These are phyloP conservation scores for Parapsyche elsis DNA, from an alignment of 1,140 invertebrate species.

Conservation along the genomic window DNA sequence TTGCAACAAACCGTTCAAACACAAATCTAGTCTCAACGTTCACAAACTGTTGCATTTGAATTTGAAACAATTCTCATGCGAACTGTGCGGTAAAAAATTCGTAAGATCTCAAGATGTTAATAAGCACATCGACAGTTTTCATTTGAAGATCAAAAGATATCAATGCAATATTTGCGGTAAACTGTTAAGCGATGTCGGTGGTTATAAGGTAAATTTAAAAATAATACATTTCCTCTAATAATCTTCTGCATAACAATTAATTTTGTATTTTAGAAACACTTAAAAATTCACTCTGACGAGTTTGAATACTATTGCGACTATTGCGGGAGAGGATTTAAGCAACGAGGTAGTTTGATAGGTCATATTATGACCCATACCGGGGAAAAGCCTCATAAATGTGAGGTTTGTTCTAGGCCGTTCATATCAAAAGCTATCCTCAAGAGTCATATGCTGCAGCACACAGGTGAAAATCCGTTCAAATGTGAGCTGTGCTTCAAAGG, in stretches of 20 bases:
- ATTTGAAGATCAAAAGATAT: not conserved
- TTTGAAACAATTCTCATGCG: too few relatives aligned
- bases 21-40: not conserved
- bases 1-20: not conserved
- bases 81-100: not conserved
- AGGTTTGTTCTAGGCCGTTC: not conserved
- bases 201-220: not conserved
- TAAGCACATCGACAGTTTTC: not conserved
- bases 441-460: not conserved
- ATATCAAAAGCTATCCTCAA: not conserved
- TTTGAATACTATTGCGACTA: not conserved
- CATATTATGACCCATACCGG: not conserved
- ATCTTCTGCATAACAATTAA: not conserved
- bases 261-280: not conserved
- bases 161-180: not conserved
- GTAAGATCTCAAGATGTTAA: not conserved
- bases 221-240: not conserved
- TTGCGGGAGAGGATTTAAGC: not conserved
- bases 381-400: not conserved
- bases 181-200: not conserved
- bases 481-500: not conserved
- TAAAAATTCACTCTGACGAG: not conserved
- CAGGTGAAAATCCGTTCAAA: constrained; percentile 1
- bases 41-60: too few relatives aligned
- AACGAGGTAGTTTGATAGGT: not conserved